A percentile compares a stretch with the other conserved stretches of the same genome.
Evolutionary conservation across 35 echinoderm and acorn worm species (phyloP).

Genomic region (Apostichopus japonicus): DNA sequence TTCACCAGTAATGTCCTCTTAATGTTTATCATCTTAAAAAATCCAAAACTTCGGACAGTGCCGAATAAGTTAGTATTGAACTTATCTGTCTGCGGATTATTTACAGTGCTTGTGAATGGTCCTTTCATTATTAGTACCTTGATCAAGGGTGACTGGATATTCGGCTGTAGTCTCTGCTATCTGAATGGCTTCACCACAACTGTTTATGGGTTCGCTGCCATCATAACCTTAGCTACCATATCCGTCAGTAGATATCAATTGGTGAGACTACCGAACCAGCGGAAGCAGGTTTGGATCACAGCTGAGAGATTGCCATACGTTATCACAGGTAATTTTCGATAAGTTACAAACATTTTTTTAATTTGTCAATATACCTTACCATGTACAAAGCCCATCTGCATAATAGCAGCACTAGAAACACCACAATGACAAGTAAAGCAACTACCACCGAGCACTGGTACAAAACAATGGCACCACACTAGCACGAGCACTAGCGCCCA

Average conservation of each 20-base stretch:
- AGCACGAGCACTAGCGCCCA: too few species aligned
- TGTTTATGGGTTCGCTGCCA: slow-evolving; percentile 74
- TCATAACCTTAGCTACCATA: slow-evolving; percentile 80
- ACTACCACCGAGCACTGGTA: too few species aligned
- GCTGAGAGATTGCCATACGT: slow-evolving; percentile 47
- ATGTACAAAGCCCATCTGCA: too few species aligned
- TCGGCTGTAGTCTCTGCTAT: slow-evolving; percentile 57
- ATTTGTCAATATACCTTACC: too few species aligned
- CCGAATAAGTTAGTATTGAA: slow-evolving; percentile 90
- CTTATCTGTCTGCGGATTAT: slow-evolving; percentile 76
- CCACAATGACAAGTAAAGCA: too few species aligned
- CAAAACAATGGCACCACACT: too few species aligned
- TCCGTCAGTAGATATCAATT: slow-evolving; percentile 87
- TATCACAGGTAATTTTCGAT: slow-evolving; percentile 61
- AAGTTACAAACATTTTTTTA: too few species aligned
- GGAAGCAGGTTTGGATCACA: slow-evolving; percentile 55
- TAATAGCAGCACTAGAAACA: too few species aligned
- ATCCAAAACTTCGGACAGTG: slow-evolving; percentile 75
- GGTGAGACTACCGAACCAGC: slow-evolving; percentile 52
- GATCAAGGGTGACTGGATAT: slow-evolving; percentile 24
- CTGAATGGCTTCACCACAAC: slow-evolving; percentile 94
- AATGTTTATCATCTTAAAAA: slow-evolving; percentile 70
- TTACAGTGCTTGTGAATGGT: slow-evolving; percentile 80
- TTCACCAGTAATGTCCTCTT: slow-evolving; percentile 68
- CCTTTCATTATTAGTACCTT: slow-evolving; percentile 68